A percentile compares a stretch with the other conserved stretches of the same genome.
phyloP scores from a whole-genome alignment of 2,113 vertebrate genomes.

The Dromaius novaehollandiae region DNA sequence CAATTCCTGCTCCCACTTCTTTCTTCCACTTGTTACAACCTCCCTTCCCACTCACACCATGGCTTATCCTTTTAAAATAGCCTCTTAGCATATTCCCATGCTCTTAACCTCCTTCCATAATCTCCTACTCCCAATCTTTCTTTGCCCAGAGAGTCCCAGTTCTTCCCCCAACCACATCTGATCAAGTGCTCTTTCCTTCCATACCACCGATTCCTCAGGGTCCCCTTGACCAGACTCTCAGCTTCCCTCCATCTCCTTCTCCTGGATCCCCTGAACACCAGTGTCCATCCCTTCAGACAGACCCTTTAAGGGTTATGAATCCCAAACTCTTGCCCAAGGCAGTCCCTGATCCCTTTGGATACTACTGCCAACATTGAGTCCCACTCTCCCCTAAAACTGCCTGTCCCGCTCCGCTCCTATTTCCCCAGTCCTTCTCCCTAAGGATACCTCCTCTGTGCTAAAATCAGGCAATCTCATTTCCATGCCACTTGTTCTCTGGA shows the following conservation, averaged over 20 bases:
- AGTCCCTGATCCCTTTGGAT: background rate
- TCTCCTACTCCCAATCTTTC: background rate
- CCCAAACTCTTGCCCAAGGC: background rate
- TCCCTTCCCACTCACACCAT: background rate
- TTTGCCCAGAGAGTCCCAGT: background rate
- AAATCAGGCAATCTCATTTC: background rate
- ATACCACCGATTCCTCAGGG: background rate
- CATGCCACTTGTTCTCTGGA: background rate
- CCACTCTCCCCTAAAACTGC: background rate
- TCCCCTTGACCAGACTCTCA: background rate
- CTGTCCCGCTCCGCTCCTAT: background rate
- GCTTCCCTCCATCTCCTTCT: background rate
- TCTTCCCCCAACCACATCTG: background rate
- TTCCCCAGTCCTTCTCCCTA: background rate
- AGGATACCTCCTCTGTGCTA: background rate
- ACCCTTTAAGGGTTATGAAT: background rate
- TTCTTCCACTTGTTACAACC: background rate
- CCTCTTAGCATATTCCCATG: background rate
- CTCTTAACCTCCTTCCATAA: background rate
- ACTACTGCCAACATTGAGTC: background rate
- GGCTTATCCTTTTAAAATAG: background rate
- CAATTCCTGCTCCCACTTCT: rapidly evolving
- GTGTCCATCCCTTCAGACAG: background rate
- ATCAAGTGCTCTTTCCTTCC: background rate
- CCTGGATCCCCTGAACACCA: background rate